A percentile compares a stretch with the other conserved stretches of the same genome.
phyloP scores from a whole-genome alignment of 2,113 vertebrate genomes.

The Morone chrysops region DNA sequence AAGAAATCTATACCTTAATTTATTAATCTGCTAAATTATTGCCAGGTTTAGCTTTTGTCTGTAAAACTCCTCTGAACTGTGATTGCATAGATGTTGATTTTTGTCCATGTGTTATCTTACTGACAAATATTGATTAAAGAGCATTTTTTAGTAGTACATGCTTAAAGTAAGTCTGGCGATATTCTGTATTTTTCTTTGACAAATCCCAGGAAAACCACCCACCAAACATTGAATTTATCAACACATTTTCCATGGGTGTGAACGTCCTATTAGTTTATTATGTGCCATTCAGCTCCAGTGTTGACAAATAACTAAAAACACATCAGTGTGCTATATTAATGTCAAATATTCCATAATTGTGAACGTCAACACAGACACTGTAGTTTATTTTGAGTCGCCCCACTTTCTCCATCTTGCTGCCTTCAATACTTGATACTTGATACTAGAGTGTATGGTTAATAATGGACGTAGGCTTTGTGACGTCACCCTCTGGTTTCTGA shows the following conservation, averaged over 20 bases:
- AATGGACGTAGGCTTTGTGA: too few species aligned
- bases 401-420: not conserved
- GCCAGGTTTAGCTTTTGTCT: not conserved
- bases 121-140: not conserved
- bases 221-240: not conserved
- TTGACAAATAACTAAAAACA: not conserved
- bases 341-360: not conserved
- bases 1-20: not conserved
- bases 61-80: not conserved
- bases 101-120: not conserved
- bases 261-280: not conserved
- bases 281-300: too few species aligned
- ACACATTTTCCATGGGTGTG: not conserved
- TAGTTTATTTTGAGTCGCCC: not conserved
- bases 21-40: not conserved
- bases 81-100: not conserved
- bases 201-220: not conserved
- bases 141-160: not conserved
- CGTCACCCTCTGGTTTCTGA: too few species aligned
- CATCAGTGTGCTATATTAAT: not conserved
- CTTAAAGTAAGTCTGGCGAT: not conserved
- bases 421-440: not conserved
- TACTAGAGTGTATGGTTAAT: too few species aligned
- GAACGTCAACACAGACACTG: not conserved
- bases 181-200: not conserved